Percentiles rank a stretch among this genome's conserved stretches.
Conservation (phyloP, 2,113 vertebrate genomes). For the Perccottus glenii region DNA sequence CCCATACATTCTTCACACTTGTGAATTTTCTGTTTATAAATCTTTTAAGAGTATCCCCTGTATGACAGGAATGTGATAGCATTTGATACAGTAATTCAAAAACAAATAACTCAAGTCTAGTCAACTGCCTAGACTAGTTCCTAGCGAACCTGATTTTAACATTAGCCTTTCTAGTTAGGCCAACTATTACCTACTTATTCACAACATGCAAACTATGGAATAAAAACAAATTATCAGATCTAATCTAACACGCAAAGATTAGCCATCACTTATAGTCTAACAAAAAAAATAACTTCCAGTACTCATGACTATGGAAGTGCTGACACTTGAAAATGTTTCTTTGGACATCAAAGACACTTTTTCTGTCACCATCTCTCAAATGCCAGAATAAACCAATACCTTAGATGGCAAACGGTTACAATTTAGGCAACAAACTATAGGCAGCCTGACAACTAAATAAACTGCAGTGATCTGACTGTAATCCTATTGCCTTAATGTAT, state of each 20-base stretch:
- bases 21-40: conserved; percentile 23
- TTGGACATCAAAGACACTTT: conserved; percentile 42
- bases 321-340: conserved; percentile 50
- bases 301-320: conserved; percentile 38
- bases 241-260: conserved; percentile 27
- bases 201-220: conserved; percentile 51
- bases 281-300: conserved; percentile 42
- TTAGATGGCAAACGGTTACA: conserved; percentile 26
- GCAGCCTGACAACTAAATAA: conserved; percentile 48
- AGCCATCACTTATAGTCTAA: conserved; percentile 33
- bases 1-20: conserved; percentile 20
- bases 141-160: conserved; percentile 22
- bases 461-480: conserved; percentile 73
- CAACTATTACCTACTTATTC: conserved; percentile 26
- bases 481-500: conserved; percentile 63
- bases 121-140: conserved; percentile 30
- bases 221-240: conserved; percentile 35
- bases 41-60: conserved; percentile 12
- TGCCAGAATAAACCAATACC: conserved; percentile 28
- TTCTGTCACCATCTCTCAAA: conserved; percentile 33
- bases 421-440: conserved; percentile 22
- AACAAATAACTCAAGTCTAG: conserved; percentile 27
- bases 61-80: conserved; percentile 22
- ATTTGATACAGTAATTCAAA: conserved; percentile 25
- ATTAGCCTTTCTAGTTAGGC: conserved; percentile 25